Evolutionary conservation across 1,140 invertebrate genomes (phyloP).

Genomic region (Drosophila virilis): DNA sequence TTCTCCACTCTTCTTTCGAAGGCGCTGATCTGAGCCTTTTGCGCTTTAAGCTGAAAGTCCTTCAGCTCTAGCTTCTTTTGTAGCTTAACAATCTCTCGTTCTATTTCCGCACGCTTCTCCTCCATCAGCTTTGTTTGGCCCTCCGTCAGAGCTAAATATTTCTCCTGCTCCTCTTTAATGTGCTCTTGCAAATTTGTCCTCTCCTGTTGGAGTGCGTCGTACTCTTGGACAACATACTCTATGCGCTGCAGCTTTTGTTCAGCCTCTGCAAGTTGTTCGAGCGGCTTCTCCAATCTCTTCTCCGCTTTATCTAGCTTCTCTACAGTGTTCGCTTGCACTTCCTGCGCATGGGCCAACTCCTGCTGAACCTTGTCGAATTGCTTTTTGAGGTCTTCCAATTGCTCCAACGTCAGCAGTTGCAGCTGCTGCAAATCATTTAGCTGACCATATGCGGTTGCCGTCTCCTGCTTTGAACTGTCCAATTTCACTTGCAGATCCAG

Average conservation of each 20-base stretch:
- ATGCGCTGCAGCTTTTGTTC: background rate
- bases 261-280: background rate
- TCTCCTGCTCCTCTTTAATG: background rate
- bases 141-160: background rate
- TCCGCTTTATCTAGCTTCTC: background rate
- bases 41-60: background rate
- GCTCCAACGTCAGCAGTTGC: background rate
- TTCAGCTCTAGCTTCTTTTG: background rate
- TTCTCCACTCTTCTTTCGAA: background rate
- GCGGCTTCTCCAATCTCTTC: background rate
- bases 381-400: background rate
- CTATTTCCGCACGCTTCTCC: background rate
- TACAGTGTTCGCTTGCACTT: no score
- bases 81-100: background rate
- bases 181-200: background rate
- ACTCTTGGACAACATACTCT: background rate
- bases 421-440: background rate
- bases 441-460: background rate
- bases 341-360: no score
- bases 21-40: no score
- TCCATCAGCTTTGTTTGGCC: background rate
- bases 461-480: no score
- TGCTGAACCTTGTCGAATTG: background rate
- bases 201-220: background rate
- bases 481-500: background rate